Base-by-base conservation (phyloP, 1,140 invertebrate genomes). In the Leguminivora glycinivorella region DNA sequence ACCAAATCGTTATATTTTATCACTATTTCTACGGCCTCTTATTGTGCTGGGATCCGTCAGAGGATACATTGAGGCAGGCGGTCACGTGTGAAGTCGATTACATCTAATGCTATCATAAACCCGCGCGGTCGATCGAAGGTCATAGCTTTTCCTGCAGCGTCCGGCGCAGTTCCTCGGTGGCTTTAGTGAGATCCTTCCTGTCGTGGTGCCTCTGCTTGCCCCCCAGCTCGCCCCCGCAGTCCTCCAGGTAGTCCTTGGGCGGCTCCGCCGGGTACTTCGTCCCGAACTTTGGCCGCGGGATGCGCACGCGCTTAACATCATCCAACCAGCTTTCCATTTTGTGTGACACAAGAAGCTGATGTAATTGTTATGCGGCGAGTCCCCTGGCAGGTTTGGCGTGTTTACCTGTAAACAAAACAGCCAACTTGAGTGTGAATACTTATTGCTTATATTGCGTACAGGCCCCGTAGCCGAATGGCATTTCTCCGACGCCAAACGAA, bases 251-350 rank as follows among this genome's bases (percentile, higher is more conserved):
- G 83, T 95, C 94, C 83, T 95, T 94, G 34, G 95, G 93, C 56
- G 95, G 94, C 82, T 95, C 94, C 0, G 90, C 91, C 0, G 94
- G 94, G 82, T 93, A 93, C 76, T 94, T 93, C 74, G 93, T 94
- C 72, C 94, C 95, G 82, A 96, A 96, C 93, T 97, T 97, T 31
- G 96, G 96, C 71, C 96, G 93, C 66, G 96, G 96, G 75, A 97
- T 97, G 74, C 95, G 93, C 70, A 96, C 95, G 79, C 95, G 93
- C 90, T 96, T 96, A 29, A 97, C 95, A 82, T 97, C 96, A 63
- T 94, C 94, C 76, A 97, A 88, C 95, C 96, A 96, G 74, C 95
- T 95, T 83, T 96, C 96, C 96, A 96, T 96, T 77, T 76, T 88
- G 25, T 47, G 9, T 56, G 38, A 52, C 12, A 22, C 34, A 47